phyloP scores from a whole-genome alignment of 2,797 vertebrate species.

The Lagodon rhomboides region DNA sequence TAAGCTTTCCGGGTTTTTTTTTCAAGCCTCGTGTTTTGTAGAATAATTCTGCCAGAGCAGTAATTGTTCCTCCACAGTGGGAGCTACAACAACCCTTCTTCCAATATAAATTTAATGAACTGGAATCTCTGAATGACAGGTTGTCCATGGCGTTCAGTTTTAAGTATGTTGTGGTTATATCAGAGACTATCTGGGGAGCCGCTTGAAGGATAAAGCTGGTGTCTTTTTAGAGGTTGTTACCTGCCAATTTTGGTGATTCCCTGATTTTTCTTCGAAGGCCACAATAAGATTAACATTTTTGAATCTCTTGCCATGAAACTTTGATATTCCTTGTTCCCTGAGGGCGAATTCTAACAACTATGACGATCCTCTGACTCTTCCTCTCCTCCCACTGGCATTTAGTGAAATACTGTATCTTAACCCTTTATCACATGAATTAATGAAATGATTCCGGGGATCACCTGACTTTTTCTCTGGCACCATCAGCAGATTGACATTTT shows the following conservation, averaged over 20 bases:
- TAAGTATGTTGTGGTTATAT: neutral
- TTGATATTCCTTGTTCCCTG: neutral
- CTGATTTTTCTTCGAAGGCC: neutral
- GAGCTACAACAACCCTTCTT: constrained; percentile 4
- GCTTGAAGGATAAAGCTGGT: neutral
- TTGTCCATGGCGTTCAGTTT: constrained; percentile 24
- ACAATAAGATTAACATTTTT: neutral
- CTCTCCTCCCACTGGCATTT: neutral
- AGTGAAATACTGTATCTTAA: neutral
- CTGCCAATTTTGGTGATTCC: neutral
- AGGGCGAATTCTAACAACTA: neutral
- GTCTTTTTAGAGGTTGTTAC: neutral
- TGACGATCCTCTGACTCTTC: too few species aligned
- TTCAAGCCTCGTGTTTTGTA: constrained; percentile 14
- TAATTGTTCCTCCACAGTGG: constrained; percentile 28
- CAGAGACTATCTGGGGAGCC: neutral
- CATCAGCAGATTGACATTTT: neutral
- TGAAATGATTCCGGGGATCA: neutral
- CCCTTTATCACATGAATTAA: neutral
- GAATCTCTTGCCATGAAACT: neutral
- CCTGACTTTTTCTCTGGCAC: neutral
- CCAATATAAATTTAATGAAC: constrained; percentile 43
- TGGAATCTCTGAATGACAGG: constrained; percentile 38
- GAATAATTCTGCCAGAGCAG: constrained; percentile 37
- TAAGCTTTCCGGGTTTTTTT: constrained; percentile 51